These are phyloP conservation scores for Tineola bisselliella DNA, from an alignment of 2,888 invertebrate species.

Conservation along the genomic window DNA sequence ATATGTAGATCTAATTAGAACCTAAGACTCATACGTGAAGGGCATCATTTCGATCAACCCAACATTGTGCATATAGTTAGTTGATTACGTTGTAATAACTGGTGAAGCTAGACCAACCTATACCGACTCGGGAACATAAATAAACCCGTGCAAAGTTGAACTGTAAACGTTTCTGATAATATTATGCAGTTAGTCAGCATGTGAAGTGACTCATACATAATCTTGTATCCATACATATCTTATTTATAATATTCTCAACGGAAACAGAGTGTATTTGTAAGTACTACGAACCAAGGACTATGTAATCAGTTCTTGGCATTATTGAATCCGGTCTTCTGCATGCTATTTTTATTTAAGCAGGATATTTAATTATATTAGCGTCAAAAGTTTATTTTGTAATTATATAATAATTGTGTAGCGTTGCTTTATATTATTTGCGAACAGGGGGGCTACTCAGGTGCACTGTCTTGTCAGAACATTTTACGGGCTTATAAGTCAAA, in stretches of 20 bases:
- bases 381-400: no score
- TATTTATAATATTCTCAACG: slow-evolving; percentile 30
- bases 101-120: no score
- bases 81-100: no score
- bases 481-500: no score
- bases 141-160: neutral
- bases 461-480: no score
- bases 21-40: no score
- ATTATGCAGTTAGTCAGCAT: neutral
- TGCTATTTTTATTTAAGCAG: neutral
- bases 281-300: neutral
- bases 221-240: slow-evolving; percentile 26
- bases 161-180: neutral
- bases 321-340: neutral
- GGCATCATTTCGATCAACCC: no score
- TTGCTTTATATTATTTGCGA: no score
- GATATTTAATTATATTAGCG: neutral
- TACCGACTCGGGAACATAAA: neutral
- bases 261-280: slow-evolving; percentile 24
- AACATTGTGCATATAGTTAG: no score
- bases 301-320: neutral
- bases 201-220: slow-evolving; percentile 36
- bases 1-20: no score
- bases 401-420: no score
- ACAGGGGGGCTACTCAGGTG: no score